Base-by-base conservation (phyloP, 2,888 invertebrate genomes). In the Aphodius granarius region DNA sequence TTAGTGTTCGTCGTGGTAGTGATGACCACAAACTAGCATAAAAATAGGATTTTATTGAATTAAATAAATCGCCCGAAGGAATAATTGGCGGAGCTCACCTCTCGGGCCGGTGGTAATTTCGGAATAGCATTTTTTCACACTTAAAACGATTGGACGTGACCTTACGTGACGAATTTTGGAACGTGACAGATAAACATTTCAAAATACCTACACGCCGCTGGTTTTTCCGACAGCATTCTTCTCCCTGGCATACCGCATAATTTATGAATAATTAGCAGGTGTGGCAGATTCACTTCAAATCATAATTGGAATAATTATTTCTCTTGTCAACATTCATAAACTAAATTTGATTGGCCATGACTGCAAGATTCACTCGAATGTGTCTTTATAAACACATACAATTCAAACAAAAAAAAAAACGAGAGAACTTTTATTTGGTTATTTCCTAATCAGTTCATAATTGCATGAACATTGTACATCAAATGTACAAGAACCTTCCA, bases 91-190 rank as follows among this genome's bases (percentile, higher is more conserved):
- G n/a, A 20, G 5, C 20, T 66, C 43, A 9, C 20, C 20, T 72
- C 43, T 72, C 43, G 19, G 19, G 21, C 66, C 18, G 5, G 66
- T 66, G 5, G 62, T 63, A 73, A 63, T 73, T 66, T 73, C 19
- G 22, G 23, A 17, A 22, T 20, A 73, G 66, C 19, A 19, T 66
- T 72, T 72, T 66, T 73, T 73, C 73, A 66, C 73, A 73, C 73
- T 73, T 66, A 43, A 43, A 72, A 72, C 17, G 62, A 66, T 66
- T 65, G 22, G 66, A 65, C 73, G 73, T 73, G 73, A 65, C 73
- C 73, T 73, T 73, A 73, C 20, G n/a, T 66, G 73, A 66, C 17
- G 73, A 65, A 65, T 73, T 63, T 73, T 62, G 73, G 21, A 73
- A 20, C 73, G 63, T 65, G 65, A 73, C 73, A 73, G 43, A 43